Conservation (phyloP, 2,797 vertebrate genomes). For the Myotis findleyi region DNA sequence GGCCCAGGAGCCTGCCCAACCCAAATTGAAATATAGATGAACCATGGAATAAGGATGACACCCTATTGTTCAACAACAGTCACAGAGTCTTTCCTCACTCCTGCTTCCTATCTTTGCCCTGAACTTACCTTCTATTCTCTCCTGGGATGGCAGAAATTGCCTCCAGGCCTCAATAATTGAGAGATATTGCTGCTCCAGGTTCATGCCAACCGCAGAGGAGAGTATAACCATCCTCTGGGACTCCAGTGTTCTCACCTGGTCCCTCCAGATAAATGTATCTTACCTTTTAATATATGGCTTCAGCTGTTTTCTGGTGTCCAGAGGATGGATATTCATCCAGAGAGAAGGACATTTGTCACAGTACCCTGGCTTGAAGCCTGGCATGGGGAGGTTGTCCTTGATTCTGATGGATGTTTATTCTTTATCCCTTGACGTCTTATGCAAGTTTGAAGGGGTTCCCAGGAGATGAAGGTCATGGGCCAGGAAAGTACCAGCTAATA, state of each 20-base stretch:
- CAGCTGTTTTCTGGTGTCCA: constrained; percentile 47
- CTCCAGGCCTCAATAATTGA: background rate
- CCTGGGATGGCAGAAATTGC: background rate
- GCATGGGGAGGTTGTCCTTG: background rate
- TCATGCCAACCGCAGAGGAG: background rate
- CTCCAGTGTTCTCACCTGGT: background rate
- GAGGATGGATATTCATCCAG: constrained; percentile 46
- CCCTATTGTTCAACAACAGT: background rate
- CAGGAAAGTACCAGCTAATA: background rate
- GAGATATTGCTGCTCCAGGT: background rate
- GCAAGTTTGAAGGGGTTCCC: constrained; percentile 6
- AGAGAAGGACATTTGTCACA: constrained; percentile 46
- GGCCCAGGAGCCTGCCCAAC: background rate
- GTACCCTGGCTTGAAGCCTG: background rate
- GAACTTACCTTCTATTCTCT: background rate
- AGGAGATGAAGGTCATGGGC: background rate
- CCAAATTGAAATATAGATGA: constrained; percentile 6
- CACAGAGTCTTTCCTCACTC: background rate
- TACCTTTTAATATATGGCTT: constrained; percentile 53
- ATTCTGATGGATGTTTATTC: constrained; percentile 36
- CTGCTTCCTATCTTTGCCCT: constrained; percentile 23
- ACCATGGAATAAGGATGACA: background rate
- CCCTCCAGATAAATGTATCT: constrained; percentile 31
- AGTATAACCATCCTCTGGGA: background rate
- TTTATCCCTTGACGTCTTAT: constrained; percentile 34